A percentile compares a stretch with the other conserved stretches of the same genome.
These are phyloP conservation scores for Thinocorus orbignyianus DNA, from an alignment of 2,113 vertebrate species.

Conservation along the genomic window DNA sequence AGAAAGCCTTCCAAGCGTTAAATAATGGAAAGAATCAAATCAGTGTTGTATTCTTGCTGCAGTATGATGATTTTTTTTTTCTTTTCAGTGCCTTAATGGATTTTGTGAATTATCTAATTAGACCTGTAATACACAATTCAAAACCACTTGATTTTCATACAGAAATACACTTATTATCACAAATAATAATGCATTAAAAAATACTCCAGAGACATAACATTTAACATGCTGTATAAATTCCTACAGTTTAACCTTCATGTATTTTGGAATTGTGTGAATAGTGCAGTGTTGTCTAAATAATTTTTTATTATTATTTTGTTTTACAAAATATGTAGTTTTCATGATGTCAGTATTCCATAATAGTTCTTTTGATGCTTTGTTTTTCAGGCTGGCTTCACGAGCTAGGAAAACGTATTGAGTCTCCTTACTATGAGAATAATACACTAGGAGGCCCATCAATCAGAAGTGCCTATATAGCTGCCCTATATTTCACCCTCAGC, in stretches of 20 bases:
- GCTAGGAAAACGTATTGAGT: constrained; percentile 92
- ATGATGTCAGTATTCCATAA: background rate
- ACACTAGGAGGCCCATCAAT: constrained; percentile 85
- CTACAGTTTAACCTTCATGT: background rate
- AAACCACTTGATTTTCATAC: background rate
- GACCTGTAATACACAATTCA: background rate
- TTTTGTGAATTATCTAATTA: constrained; percentile 25
- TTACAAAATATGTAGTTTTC: background rate
- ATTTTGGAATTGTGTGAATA: background rate
- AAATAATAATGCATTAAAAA: background rate
- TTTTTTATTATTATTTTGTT: background rate
- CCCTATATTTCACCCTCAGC: constrained; percentile 97
- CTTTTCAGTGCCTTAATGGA: background rate
- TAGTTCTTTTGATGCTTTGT: background rate
- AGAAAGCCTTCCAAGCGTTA: constrained; percentile 33
- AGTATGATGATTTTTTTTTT: background rate
- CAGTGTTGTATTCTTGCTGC: background rate
- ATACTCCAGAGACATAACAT: background rate
- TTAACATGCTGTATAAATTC: background rate
- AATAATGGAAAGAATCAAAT: constrained; percentile 37
- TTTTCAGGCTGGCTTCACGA: constrained; percentile 94
- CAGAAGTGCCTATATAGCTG: constrained; percentile 93
- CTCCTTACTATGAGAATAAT: constrained; percentile 86
- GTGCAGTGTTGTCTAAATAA: background rate
- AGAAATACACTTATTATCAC: background rate